Conservation (phyloP, 1,140 invertebrate species). For the Lasioglossum baleicum region DNA sequence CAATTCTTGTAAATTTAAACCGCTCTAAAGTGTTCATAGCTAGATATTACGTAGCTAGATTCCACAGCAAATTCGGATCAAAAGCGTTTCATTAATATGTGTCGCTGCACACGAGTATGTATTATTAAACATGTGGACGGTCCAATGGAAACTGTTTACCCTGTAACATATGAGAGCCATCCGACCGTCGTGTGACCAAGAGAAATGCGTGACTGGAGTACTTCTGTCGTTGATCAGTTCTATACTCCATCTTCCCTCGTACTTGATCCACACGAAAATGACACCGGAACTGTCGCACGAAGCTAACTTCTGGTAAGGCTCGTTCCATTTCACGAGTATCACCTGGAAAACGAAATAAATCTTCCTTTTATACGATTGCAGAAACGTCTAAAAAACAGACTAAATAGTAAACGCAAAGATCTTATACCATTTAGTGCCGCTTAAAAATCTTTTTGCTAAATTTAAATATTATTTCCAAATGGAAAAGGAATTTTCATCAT, state of each 20-base stretch:
- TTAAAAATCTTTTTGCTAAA: too few species aligned
- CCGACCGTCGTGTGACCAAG: conserved; percentile 98
- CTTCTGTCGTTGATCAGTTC: conserved; percentile 99
- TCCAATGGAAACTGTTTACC: conserved; percentile 77
- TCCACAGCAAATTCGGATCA: too few species aligned
- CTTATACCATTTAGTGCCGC: too few species aligned
- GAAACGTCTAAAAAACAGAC: too few species aligned
- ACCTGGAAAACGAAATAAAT: conserved; percentile 83
- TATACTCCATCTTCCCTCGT: conserved; percentile 99
- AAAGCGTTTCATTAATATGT: too few species aligned
- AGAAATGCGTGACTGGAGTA: conserved; percentile 97
- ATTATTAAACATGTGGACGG: background rate
- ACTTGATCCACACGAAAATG: conserved; percentile 99
- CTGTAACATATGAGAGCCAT: conserved; percentile 99
- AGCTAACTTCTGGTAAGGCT: conserved; percentile 98
- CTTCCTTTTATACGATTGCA: too few species aligned
- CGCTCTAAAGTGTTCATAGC: too few species aligned
- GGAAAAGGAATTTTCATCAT: too few species aligned
- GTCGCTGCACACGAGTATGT: background rate
- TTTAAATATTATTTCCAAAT: too few species aligned
- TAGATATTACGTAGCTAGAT: too few species aligned
- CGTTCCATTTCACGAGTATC: conserved; percentile 98
- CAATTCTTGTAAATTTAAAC: too few species aligned
- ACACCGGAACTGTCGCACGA: conserved; percentile 98
- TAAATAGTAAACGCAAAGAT: too few species aligned